Conservation (phyloP, 2,888 invertebrate species). For the Asteroscopus sphinx region DNA sequence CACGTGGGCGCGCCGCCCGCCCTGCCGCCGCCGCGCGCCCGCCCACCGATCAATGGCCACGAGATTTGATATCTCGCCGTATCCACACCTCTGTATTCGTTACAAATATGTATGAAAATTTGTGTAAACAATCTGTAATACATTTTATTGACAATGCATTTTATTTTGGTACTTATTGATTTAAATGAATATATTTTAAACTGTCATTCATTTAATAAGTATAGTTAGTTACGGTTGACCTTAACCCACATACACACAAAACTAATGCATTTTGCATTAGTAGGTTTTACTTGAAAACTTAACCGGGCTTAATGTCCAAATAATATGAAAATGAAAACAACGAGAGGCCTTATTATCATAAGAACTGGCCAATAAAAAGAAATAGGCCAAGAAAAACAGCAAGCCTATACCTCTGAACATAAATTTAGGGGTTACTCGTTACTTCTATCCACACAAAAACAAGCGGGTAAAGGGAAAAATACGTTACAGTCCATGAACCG, state of each 20-base stretch:
- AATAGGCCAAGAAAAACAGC: conserved; percentile 23
- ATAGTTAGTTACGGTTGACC: background rate
- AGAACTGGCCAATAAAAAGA: conserved; percentile 24
- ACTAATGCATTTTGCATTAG: conserved; percentile 10
- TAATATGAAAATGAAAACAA: conserved; percentile 11
- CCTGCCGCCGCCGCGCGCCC: conserved; percentile 69
- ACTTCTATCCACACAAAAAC: conserved; percentile 35
- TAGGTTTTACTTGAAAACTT: no score
- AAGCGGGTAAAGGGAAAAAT: conserved; percentile 28
- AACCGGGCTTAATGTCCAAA: no score
- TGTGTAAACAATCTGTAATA: conserved; percentile 37
- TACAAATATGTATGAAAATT: conserved; percentile 42
- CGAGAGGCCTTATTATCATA: conserved; percentile 24
- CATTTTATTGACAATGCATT: no score
- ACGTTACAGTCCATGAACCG: conserved; percentile 19
- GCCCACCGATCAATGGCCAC: conserved; percentile 85
- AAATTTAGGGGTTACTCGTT: conserved; percentile 32
- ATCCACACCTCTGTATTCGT: conserved; percentile 42
- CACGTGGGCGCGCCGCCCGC: conserved; percentile 84
- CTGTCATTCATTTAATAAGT: no score
- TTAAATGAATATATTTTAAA: no score
- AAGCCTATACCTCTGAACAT: conserved; percentile 18
- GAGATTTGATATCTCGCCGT: conserved; percentile 78
- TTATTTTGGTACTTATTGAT: no score
- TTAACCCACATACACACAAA: background rate